These are phyloP conservation scores for Bucorvus abyssinicus DNA, from an alignment of 2,797 vertebrate genomes.

Conservation along the genomic window DNA sequence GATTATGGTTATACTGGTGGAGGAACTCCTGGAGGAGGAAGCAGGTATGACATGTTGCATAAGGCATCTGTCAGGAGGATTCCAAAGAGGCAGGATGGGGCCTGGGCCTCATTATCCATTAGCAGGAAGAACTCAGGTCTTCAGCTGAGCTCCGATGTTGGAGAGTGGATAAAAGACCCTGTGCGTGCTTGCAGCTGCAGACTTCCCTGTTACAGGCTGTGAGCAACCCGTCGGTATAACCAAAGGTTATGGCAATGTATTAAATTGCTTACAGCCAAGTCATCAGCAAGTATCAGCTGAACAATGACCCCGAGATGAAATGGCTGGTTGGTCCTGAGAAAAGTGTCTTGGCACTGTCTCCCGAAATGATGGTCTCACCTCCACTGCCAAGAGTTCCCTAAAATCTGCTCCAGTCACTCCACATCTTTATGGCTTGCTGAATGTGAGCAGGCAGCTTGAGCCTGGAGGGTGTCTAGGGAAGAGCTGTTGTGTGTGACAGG, in stretches of 20 bases:
- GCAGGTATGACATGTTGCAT: neutral
- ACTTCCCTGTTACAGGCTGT: neutral
- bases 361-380: neutral
- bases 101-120: neutral
- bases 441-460: neutral
- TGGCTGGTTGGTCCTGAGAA: neutral
- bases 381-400: neutral
- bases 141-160: neutral
- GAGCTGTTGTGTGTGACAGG: neutral
- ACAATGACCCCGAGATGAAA: neutral
- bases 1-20: neutral
- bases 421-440: neutral
- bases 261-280: neutral
- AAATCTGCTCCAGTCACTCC: neutral
- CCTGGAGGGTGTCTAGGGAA: neutral
- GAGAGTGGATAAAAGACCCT: neutral
- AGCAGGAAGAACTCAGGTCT: neutral
- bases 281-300: neutral
- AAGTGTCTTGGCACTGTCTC: neutral
- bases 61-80: neutral
- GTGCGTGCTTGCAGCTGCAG: neutral
- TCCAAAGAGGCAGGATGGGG: neutral
- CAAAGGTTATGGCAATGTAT: neutral
- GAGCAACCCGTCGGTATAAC: neutral
- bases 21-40: neutral